Base-by-base conservation (phyloP, 2,888 invertebrate genomes). In the Pristionchus maxplancki region DNA sequence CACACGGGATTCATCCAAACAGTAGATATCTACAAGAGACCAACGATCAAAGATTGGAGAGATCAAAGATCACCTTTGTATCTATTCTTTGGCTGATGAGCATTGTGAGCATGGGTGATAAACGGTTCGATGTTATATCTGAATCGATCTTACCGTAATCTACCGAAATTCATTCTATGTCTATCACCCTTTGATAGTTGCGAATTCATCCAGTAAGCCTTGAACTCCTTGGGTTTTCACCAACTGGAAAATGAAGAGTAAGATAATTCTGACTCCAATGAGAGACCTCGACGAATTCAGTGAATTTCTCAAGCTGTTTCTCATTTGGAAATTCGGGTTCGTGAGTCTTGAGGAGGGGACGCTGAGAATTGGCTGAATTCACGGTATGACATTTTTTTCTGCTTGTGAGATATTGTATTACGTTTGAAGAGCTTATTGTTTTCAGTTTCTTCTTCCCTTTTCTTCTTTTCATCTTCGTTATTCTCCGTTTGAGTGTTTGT, bases 241-340 rank as follows among this genome's bases (percentile, higher is more conserved):
- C 28, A 13, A 78, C 78, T 78, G 44, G 0, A 78, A 44, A 40
- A 17, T 3, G n/a, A 9, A 11, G 20, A 74, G 44, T 78, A 24
- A 48, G 78, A 40, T 48, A 17, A 28, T 20, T 40, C n/a, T 24
- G 3, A 20, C 24, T 13, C 11, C 20, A 78, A 15, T 48, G 28
- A 5, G 28, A n/a, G 8, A 78, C 78, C 28, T 78, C 78, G 40
- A 74, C 74, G 44, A 78, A 78, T 48, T 78, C 78, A 11, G 78
- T 78, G 78, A 78, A 78, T 48, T 78, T 78, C 44, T 78, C 78
- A 44, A 78, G n/a, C 34, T 78, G 78, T 78, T 78, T 78, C 5
- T 78, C 78, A 78, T 78, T 78, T 1, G 44, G 44, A 44, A 78
- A 78, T 44, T 78, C 78, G 1, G 78, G 78, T 28, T 78, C 78